phyloP scores from a whole-genome alignment of 2,113 vertebrate species.

The Atrichornis clamosus region DNA sequence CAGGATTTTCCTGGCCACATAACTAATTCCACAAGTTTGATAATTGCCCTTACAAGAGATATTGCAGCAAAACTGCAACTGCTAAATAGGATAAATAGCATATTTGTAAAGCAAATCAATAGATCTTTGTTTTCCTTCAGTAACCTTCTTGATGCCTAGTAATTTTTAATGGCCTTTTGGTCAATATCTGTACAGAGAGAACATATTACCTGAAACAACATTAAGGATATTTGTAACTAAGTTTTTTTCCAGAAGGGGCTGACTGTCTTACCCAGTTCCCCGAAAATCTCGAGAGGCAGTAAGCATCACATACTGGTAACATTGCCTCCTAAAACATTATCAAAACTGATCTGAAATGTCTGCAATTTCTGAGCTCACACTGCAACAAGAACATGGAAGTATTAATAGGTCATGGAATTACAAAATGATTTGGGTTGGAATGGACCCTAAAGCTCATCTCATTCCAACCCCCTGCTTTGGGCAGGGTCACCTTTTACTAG shows the following conservation, averaged over 20 bases:
- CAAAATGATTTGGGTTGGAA: background rate
- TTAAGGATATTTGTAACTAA: background rate
- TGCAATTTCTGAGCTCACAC: background rate
- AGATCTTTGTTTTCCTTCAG: background rate
- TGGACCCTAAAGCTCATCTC: background rate
- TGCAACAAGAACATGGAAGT: background rate
- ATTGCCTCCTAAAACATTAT: background rate
- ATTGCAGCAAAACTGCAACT: background rate
- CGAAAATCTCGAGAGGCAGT: fast-evolving
- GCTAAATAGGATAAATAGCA: conserved; percentile 19
- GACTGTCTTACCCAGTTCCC: background rate
- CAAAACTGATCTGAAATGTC: background rate
- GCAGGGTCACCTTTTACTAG: background rate
- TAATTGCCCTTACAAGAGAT: background rate
- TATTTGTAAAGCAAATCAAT: conserved; percentile 38
- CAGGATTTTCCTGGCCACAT: background rate
- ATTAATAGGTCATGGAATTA: background rate
- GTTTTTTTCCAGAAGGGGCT: background rate
- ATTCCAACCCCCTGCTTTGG: fast-evolving
- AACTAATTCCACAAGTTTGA: background rate
- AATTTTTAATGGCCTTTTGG: conserved; percentile 24
- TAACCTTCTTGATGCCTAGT: background rate
- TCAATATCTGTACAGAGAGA: background rate
- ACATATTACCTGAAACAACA: background rate
- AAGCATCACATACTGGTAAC: background rate